These are phyloP conservation scores for Montipora cactus DNA, from an alignment of 64 coral and sea anemone species.

Conservation along the genomic window DNA sequence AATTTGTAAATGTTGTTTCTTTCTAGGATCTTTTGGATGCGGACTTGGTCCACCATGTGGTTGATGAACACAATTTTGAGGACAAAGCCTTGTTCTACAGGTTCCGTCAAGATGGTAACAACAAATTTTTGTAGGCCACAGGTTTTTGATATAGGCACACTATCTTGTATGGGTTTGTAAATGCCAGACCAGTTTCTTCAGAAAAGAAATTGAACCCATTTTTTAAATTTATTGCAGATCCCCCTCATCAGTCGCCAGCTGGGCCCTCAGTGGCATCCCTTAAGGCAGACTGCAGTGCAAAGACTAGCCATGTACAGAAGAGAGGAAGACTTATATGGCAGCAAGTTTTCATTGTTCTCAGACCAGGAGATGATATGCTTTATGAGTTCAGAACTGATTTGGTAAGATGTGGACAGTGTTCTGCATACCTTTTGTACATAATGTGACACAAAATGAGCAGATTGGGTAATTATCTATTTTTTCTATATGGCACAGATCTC, in stretches of 20 bases:
- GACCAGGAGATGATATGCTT: constrained; percentile 75
- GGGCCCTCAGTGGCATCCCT: constrained; percentile 86
- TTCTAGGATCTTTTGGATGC: constrained; percentile 70
- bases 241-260: constrained; percentile 63
- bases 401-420: constrained; percentile 22
- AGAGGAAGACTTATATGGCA: constrained; percentile 59
- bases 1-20: background rate
- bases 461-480: no score
- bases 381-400: constrained; percentile 95
- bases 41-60: constrained; percentile 84
- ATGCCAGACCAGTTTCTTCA: no score
- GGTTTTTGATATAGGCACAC: no score
- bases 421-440: no score
- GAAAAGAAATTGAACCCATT: background rate
- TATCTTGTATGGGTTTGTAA: no score
- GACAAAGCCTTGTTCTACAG: constrained; percentile 77
- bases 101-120: constrained; percentile 88
- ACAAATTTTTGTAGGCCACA: no score
- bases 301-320: constrained; percentile 61
- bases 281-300: constrained; percentile 80
- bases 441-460: background rate
- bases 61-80: constrained; percentile 90
- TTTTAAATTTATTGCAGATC: constrained; percentile 33
- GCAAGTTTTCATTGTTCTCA: constrained; percentile 64
- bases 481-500: no score